Evolutionary conservation across 2,888 invertebrate species (phyloP), one percentile per base, ranked within the genome.

Genomic region (Kuschelorhynchus macadamiae): DNA sequence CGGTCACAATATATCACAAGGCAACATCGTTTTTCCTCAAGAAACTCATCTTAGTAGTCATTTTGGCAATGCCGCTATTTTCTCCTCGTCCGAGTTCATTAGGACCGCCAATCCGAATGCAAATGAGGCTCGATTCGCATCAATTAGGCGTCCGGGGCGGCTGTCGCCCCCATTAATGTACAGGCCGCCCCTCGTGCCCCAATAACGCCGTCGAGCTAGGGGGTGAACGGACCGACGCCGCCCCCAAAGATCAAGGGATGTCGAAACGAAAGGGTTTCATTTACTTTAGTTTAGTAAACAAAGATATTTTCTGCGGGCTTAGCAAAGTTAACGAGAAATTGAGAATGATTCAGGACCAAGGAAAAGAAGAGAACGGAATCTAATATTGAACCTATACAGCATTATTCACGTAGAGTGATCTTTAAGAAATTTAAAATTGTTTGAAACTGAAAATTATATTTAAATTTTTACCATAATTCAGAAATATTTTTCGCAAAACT

Each of bases 81-180:
- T 53, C 42, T 52, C 59, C 47, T 59, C 47, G 63, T 62, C 68
- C 64, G 44, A 61, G 55, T 71, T 71, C 63, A 71, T 71, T 71
- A 71, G 36, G 63, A 49, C 67, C 67, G 64, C 70, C 70, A 71
- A 71, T 71, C 70, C 70, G 70, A 67, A 71, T 71, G 70, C 70
- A 71, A 71, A 71, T 71, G 70, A 71, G 70, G 33, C 50, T 53
- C 70, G 62, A 66, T 70, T 70, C 70, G 70, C 70, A 70, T 70
- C 61, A 70, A 70, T 70, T 70, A 70, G 70, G 70, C 70, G 70
- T 60, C 69, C 50, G 36, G 61, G 46, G 66, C 44, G 57, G 59
- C 70, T 44, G 53, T 59, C 39, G 25, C 55, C 67, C 70, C 57
- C 66, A 47, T 53, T 46, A 42, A 2, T 32, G 21, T 32, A 49